These are phyloP conservation scores for Polypterus bichir DNA, from an alignment of 2,113 vertebrate genomes.

Conservation along the genomic window DNA sequence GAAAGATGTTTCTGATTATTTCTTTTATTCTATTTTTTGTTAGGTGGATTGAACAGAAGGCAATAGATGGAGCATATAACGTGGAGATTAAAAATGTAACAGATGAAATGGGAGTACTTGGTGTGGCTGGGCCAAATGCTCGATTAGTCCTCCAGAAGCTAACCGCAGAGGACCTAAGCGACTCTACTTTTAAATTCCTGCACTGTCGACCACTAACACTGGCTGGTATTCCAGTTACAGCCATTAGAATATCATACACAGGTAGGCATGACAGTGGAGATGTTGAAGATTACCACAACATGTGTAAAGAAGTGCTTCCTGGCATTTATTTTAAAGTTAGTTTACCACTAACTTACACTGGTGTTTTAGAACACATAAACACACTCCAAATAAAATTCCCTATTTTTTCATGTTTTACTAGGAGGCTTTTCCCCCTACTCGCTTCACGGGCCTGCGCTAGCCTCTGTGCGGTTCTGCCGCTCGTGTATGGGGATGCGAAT, in stretches of 20 bases:
- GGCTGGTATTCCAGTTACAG: conserved; percentile 55
- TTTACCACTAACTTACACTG: no score
- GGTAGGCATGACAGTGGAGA: conserved; percentile 41
- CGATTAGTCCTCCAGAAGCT: conserved; percentile 81
- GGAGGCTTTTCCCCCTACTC: no score
- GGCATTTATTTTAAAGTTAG: no score
- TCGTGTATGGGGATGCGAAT: no score
- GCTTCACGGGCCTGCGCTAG: no score
- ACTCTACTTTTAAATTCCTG: conserved; percentile 74
- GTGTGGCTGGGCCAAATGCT: conserved; percentile 72
- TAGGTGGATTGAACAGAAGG: conserved; percentile 81
- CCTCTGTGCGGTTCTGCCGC: no score
- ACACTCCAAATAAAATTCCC: no score
- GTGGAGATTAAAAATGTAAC: conserved; percentile 74
- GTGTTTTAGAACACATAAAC: no score
- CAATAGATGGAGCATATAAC: conserved; percentile 46
- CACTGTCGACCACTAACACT: conserved; percentile 66
- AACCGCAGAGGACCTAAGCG: conserved; percentile 71
- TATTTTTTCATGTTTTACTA: no score
- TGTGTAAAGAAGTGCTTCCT: no score
- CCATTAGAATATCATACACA: conserved; percentile 90
- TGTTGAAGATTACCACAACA: no score
- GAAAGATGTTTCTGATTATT: not conserved
- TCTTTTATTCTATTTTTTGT: conserved; percentile 5
- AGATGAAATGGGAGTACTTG: conserved; percentile 75